Conservation (phyloP, 2,113 vertebrate species). For the Copsychus sechellarum region DNA sequence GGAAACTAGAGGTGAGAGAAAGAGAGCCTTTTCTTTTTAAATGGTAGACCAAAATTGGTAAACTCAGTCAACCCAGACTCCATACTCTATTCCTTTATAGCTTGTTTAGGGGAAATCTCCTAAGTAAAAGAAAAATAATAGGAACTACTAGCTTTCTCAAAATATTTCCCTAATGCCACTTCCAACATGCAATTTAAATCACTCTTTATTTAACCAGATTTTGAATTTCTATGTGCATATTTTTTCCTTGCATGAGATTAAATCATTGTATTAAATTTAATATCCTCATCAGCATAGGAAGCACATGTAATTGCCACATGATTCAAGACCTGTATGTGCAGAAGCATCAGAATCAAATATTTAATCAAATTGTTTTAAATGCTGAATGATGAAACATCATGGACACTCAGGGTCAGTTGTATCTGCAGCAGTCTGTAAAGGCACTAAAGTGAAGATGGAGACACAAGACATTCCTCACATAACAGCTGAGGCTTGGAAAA, state of each 20-base stretch:
- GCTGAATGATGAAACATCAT: not conserved
- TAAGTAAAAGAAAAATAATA: not conserved
- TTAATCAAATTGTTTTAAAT: not conserved
- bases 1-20: not conserved
- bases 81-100: not conserved
- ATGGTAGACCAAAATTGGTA: not conserved
- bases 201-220: not conserved
- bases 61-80: not conserved
- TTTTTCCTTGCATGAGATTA: not conserved
- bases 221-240: not conserved
- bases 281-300: not conserved
- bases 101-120: not conserved
- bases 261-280: not conserved
- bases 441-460: not conserved
- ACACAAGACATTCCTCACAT: not conserved
- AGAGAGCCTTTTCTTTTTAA: not conserved
- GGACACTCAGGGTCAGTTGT: not conserved
- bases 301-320: not conserved
- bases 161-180: not conserved
- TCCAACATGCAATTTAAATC: not conserved
- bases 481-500: not conserved
- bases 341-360: not conserved
- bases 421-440: not conserved
- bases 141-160: not conserved
- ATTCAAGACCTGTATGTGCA: not conserved